Evolutionary conservation across 2,113 vertebrate genomes (phyloP), one percentile per base, ranked within the genome.

Genomic region (Lepisosteus osseus): DNA sequence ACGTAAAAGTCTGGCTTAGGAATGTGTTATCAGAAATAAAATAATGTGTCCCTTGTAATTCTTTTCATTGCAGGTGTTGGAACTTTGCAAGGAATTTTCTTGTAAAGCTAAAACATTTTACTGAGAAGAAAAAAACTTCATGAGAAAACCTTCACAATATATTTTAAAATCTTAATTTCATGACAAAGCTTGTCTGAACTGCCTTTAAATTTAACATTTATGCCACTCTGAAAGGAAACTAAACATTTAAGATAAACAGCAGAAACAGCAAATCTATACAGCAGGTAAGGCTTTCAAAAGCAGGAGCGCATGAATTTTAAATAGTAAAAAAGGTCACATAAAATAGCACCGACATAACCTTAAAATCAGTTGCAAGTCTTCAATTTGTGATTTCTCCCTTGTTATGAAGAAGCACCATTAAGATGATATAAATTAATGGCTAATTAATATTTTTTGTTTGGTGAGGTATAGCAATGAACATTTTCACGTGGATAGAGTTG

Each of bases 391-490:
- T 75, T 71, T 85, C 76, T 90, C 87, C 88, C 89, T 91, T 91
- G 88, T 81, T 86, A 87, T 80, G 85, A 83, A 81, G 83, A 87
- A 93, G 92, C 92, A 95, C 91, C 83, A 44, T 75, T 78, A 79
- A 69, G 81, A 81, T 78, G 73, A 83, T 57, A 76, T 77, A 75
- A 80, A 83, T 82, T 67, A 86, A 94, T 90, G 90, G 92, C 90
- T 94, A 89, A 80, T 75, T 84, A 89, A 83, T 84, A 78, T 88
- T 87, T 80, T 87, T 83, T 51, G 41, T 68, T 89, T 87, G 86
- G 78, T 93, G 94, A 96, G 95, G 95, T 96, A 95, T 89, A 90
- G 80, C 81, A 82, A 78, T 79, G 79, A 73, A 81, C 83, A 82
- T 83, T 72, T 73, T 47, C 72, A 72, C 71, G 51, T 42, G 62